Percentiles rank a stretch among this genome's conserved stretches.
These are phyloP conservation scores for Encarsia formosa DNA, from an alignment of 2,888 invertebrate species.

Conservation along the genomic window DNA sequence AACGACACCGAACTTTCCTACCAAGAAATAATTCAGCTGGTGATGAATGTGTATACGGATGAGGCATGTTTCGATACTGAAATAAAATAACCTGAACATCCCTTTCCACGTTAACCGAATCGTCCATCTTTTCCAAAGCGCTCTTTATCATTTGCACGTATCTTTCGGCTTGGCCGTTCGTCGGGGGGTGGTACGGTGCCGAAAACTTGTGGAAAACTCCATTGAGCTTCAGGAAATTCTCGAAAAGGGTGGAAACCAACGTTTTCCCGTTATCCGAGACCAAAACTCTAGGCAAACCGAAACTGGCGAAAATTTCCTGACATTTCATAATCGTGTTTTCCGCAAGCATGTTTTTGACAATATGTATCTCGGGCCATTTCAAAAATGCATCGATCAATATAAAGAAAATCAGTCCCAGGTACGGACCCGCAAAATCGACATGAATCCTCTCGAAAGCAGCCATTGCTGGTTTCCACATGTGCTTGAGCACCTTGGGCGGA, in stretches of 20 bases:
- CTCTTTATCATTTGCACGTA: slow-evolving; percentile 18
- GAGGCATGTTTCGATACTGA: slow-evolving; percentile 15
- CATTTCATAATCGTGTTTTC: neutral
- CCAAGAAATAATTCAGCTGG: slow-evolving; percentile 19
- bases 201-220: slow-evolving; percentile 11
- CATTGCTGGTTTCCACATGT: neutral
- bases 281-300: slow-evolving; percentile 13
- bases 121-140: slow-evolving; percentile 1
- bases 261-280: slow-evolving; percentile 12
- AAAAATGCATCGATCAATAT: slow-evolving; percentile 4
- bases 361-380: slow-evolving; percentile 3
- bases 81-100: slow-evolving; percentile 9
- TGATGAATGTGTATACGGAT: neutral
- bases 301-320: slow-evolving; percentile 11
- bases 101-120: neutral
- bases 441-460: slow-evolving; percentile 4
- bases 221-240: slow-evolving; percentile 9
- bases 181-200: slow-evolving; percentile 18
- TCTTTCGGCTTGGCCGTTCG: slow-evolving; percentile 17
- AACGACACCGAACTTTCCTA: slow-evolving; percentile 9
- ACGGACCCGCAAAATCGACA: slow-evolving; percentile 1
- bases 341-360: neutral
- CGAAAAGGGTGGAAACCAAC: neutral
- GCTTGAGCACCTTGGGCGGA: neutral
- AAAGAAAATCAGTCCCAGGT: neutral